Evolutionary conservation across 2,888 invertebrate genomes (phyloP).

Genomic region (Synanthedon andrenaeformis): DNA sequence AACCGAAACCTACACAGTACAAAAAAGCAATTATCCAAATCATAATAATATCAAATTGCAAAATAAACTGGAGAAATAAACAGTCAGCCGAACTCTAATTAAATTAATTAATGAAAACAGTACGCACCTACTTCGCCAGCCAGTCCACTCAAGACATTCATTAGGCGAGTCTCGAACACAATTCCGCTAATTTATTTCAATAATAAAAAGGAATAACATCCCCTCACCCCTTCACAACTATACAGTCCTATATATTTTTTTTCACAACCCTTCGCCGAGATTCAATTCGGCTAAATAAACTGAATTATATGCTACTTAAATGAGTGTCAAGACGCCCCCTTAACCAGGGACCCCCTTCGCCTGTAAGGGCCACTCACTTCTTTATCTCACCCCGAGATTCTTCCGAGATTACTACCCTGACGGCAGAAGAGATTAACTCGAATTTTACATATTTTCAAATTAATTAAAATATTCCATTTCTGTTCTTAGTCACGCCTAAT

Average conservation of each 20-base stretch:
- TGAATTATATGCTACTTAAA: constrained; percentile 80
- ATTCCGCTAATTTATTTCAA: constrained; percentile 60
- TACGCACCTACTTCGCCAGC: constrained; percentile 26
- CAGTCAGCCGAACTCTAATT: constrained; percentile 9
- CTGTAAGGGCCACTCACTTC: constrained; percentile 43
- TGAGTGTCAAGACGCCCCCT: constrained; percentile 68
- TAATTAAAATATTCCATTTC: too few relatives aligned
- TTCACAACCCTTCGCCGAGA: constrained; percentile 34
- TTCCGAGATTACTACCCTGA: constrained; percentile 34
- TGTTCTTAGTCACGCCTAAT: too few relatives aligned
- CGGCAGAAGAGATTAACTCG: constrained; percentile 18
- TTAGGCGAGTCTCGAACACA: constrained; percentile 46
- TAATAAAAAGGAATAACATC: constrained; percentile 47
- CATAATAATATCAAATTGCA: not conserved
- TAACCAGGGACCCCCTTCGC: constrained; percentile 17
- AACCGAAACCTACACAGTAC: not conserved
- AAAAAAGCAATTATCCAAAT: not conserved
- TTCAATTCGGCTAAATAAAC: constrained; percentile 71
- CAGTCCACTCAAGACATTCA: constrained; percentile 49
- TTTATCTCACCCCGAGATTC: constrained; percentile 50
- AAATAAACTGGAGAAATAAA: constrained; percentile 4
- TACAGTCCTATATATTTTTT: not conserved
- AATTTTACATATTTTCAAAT: constrained; percentile 3
- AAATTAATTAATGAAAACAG: constrained; percentile 39
- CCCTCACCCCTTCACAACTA: constrained; percentile 6